Evolutionary conservation across 2,797 vertebrate species (phyloP).

Genomic region (Macropus fuliginosus): DNA sequence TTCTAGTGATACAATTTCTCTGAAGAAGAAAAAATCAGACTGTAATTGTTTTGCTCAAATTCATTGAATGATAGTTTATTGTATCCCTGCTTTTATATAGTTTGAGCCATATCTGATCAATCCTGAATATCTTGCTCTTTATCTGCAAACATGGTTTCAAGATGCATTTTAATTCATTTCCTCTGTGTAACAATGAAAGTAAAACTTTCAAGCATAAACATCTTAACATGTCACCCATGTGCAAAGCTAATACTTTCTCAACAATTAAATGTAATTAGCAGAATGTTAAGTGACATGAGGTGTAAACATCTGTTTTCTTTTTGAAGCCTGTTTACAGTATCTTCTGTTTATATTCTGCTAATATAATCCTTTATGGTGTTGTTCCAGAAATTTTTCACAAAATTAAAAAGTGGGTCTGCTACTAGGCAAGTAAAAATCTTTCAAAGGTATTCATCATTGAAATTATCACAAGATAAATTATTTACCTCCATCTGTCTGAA

Average conservation of each 20-base stretch:
- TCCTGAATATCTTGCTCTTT: neutral
- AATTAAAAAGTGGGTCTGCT: neutral
- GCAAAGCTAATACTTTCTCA: conserved; percentile 42
- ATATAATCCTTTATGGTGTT: neutral
- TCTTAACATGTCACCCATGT: conserved; percentile 17
- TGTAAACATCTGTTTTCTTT: conserved; percentile 32
- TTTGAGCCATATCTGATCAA: neutral
- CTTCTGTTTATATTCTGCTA: conserved; percentile 32
- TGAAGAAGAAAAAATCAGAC: neutral
- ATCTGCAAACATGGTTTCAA: conserved; percentile 7
- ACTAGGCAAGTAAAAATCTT: neutral
- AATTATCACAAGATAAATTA: neutral
- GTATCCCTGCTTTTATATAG: neutral
- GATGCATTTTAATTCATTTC: neutral
- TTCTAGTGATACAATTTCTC: neutral
- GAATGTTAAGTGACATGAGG: conserved; percentile 15
- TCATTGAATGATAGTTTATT: neutral
- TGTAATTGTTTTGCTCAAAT: neutral
- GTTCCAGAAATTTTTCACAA: neutral
- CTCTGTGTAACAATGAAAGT: neutral
- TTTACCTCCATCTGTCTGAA: neutral
- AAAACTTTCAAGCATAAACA: conserved; percentile 21
- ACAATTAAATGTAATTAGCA: conserved; percentile 44
- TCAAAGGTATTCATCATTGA: neutral
- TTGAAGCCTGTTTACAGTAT: conserved; percentile 35